Evolutionary conservation across 30 jellyfish, hydroid and myxozoan genomes (phyloP).

Genomic region (Chrysaora quinquecirrha): DNA sequence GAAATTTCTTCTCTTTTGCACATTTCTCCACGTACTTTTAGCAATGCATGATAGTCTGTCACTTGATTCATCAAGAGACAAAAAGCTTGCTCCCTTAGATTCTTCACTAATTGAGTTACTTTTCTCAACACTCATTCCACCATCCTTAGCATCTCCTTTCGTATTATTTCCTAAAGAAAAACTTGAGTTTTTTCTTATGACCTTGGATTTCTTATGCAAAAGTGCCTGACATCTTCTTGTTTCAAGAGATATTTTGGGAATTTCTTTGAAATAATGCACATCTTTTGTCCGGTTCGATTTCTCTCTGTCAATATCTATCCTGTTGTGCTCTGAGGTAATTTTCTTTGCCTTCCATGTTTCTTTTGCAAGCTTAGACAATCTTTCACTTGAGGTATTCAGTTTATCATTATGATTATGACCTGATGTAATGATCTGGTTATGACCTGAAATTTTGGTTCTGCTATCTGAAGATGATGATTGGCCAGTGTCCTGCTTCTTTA

Average conservation of each 20-base stretch:
- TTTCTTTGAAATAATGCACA: background rate
- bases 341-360: slow-evolving; percentile 37
- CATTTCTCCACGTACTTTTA: slow-evolving; percentile 16
- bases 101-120: background rate
- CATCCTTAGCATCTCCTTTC: background rate
- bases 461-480: no score
- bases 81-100: background rate
- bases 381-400: slow-evolving; percentile 30
- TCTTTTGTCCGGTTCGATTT: background rate
- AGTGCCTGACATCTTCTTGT: background rate
- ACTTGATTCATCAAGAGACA: slow-evolving; percentile 11
- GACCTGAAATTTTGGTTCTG: no score
- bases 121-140: background rate
- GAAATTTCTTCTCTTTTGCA: background rate
- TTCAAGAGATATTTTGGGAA: background rate
- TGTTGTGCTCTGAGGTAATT: background rate
- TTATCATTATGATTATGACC: background rate
- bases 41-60: slow-evolving; percentile 34
- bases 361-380: slow-evolving; percentile 52
- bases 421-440: no score
- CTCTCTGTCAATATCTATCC: background rate
- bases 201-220: background rate
- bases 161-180: background rate
- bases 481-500: no score
- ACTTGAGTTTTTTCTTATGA: background rate